These are phyloP conservation scores for Dryadula phaetusa DNA, from an alignment of 2,888 invertebrate genomes.

Conservation along the genomic window DNA sequence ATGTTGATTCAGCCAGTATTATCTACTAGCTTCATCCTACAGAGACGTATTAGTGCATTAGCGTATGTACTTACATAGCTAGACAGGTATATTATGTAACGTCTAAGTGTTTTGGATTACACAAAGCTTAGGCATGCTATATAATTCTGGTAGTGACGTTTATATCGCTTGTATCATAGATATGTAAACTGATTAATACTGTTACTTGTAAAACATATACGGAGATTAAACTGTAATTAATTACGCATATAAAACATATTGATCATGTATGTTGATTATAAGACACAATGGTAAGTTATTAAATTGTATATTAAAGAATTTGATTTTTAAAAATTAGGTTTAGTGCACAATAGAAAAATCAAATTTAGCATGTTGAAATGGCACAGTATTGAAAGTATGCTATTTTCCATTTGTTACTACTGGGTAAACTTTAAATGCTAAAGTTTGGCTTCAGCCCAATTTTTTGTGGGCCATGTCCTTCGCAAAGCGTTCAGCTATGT, in stretches of 20 bases:
- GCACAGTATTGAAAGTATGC: constrained; percentile 35
- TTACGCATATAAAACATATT: neutral
- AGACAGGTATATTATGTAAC: constrained; percentile 36
- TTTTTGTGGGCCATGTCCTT: constrained; percentile 59
- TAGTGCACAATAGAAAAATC: neutral
- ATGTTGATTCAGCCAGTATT: constrained; percentile 74
- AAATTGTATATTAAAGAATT: neutral
- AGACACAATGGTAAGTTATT: neutral
- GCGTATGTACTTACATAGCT: constrained; percentile 33
- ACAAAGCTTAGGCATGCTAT: constrained; percentile 31
- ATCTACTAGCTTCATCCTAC: constrained; percentile 61
- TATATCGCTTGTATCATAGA: constrained; percentile 1
- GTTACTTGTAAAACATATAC: constrained; percentile 17
- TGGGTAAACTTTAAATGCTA: constrained; percentile 51
- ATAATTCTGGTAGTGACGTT: constrained; percentile 19
- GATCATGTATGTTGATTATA: neutral
- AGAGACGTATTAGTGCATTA: constrained; percentile 55
- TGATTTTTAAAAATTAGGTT: neutral
- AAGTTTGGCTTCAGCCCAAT: constrained; percentile 65
- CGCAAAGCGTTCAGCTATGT: constrained; percentile 53
- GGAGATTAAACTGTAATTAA: neutral
- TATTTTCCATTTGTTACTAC: constrained; percentile 61
- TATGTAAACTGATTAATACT: constrained; percentile 15
- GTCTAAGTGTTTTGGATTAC: constrained; percentile 38
- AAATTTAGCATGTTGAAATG: neutral